phyloP scores from a whole-genome alignment of 1,140 invertebrate genomes.

The Diorhabda sublineata region DNA sequence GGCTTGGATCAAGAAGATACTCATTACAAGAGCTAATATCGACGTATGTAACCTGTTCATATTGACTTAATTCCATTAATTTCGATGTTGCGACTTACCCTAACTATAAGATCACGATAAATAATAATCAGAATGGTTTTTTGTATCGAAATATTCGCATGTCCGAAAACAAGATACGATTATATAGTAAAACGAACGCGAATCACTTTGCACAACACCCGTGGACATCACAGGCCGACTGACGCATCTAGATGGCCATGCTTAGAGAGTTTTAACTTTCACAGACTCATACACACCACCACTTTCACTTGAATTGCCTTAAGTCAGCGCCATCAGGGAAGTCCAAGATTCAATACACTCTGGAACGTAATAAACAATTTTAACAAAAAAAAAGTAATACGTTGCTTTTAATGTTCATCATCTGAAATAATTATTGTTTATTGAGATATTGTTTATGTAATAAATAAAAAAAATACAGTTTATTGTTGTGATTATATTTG shows the following conservation, averaged over 20 bases:
- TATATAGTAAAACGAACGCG: constrained; percentile 12
- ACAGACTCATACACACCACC: constrained; percentile 8
- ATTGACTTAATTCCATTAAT: constrained; percentile 24
- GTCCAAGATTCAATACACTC: constrained; percentile 4
- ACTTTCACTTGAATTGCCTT: constrained; percentile 20
- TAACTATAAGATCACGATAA: no score
- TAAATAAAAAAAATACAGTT: constrained; percentile 2
- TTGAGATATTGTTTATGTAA: constrained; percentile 12
- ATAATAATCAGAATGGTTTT: no score
- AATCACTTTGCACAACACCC: constrained; percentile 18
- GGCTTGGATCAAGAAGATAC: constrained; percentile 45
- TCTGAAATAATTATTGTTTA: constrained; percentile 14
- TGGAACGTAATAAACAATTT: background rate
- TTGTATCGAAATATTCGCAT: no score
- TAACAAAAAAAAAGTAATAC: background rate
- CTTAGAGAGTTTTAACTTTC: constrained; percentile 23
- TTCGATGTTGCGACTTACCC: background rate
- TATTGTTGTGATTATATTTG: no score
- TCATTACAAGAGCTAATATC: constrained; percentile 43
- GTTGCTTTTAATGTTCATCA: background rate
- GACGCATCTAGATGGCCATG: constrained; percentile 18
- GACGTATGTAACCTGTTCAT: constrained; percentile 46
- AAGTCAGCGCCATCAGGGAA: background rate
- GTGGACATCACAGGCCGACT: constrained; percentile 17
- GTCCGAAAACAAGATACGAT: no score